Evolutionary conservation across 1,140 invertebrate species (phyloP).

Genomic region (Nephila pilipes): DNA sequence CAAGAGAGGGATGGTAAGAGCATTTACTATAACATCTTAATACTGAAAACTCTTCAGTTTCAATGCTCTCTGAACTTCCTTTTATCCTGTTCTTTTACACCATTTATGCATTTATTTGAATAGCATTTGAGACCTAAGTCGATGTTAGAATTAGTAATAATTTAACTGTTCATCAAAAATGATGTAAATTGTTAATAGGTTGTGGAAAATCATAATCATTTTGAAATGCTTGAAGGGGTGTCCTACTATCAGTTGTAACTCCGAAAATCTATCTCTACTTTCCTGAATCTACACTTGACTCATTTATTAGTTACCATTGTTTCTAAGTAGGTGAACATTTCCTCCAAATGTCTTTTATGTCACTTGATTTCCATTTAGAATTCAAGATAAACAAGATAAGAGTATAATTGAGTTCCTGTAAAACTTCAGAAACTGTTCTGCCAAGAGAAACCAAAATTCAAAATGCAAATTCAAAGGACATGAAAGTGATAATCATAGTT

Average conservation of each 20-base stretch:
- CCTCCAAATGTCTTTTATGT: background rate
- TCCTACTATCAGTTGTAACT: background rate
- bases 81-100: background rate
- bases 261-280: too few species aligned
- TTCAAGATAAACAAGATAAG: background rate
- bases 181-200: background rate
- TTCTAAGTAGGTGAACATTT: background rate
- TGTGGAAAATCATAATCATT: slow-evolving; percentile 3
- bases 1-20: background rate
- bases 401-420: background rate
- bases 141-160: slow-evolving; percentile 29
- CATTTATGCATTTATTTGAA: background rate
- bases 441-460: slow-evolving; percentile 79
- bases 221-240: background rate
- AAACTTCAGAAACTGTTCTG: slow-evolving; percentile 58
- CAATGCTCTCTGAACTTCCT: background rate
- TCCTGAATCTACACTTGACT: background rate
- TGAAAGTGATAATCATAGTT: slow-evolving; percentile 77
- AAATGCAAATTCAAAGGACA: slow-evolving; percentile 79
- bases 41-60: background rate
- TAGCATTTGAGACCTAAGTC: slow-evolving; percentile 1
- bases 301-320: background rate
- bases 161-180: slow-evolving; percentile 46
- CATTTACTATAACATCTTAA: background rate
- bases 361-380: background rate